Evolutionary conservation across 92 coral and sea anemone species (phyloP).

Genomic region (Heteractis magnifica): DNA sequence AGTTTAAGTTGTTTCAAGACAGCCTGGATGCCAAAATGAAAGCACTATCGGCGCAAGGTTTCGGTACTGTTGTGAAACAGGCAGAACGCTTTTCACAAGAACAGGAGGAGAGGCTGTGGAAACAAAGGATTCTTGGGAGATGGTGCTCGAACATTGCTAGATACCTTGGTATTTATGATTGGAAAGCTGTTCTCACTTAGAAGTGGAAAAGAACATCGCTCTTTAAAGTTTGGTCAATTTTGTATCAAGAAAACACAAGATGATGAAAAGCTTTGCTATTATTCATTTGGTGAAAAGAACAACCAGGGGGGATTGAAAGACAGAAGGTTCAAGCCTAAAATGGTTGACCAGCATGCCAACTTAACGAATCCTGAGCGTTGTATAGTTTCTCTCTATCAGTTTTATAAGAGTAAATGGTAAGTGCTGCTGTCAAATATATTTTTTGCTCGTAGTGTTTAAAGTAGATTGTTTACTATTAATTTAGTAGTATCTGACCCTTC

Average conservation of each 20-base stretch:
- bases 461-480: too few species aligned
- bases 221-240: constrained; percentile 10
- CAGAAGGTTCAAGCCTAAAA: constrained; percentile 26
- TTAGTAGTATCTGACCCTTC: too few species aligned
- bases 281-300: constrained; percentile 23
- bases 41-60: background rate
- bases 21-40: background rate
- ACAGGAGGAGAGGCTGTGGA: constrained; percentile 13
- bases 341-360: constrained; percentile 29
- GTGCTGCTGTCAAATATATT: background rate
- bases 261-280: constrained; percentile 17
- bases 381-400: constrained; percentile 20
- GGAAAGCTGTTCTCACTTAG: constrained; percentile 28
- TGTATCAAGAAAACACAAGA: background rate
- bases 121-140: background rate
- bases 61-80: background rate
- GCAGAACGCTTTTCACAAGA: background rate
- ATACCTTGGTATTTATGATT: constrained; percentile 20
- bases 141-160: constrained; percentile 13
- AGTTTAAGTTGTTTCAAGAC: background rate
- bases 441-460: too few species aligned
- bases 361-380: constrained; percentile 16
- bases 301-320: constrained; percentile 18
- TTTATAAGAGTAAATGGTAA: constrained; percentile 20
- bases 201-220: constrained; percentile 24